Base-by-base conservation (phyloP, 2,888 invertebrate species). In the Xestia rhomboidea region DNA sequence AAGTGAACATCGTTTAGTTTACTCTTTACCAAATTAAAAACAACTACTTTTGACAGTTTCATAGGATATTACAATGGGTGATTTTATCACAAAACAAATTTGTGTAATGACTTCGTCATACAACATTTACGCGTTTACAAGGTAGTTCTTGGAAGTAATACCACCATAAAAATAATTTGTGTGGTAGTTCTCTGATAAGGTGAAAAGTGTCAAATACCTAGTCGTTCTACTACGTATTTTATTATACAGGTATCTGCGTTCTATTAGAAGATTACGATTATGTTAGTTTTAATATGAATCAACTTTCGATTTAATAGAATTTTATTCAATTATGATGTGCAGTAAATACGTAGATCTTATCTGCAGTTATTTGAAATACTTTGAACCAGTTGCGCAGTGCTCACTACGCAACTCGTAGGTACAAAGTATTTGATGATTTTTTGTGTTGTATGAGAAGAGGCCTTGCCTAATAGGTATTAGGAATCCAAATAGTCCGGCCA, bases 221-320 rank as follows among this genome's bases (percentile, higher is more conserved):
- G 44, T 0, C 44, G 21, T 49, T 27, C 15, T 57, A 41, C 44
- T 66, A 80, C 54, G 54, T 70, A 49, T 66, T 72, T 80, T 60
- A 51, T 57, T 41, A 27, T 27, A 60, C 34, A 44, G 18, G 24
- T 69, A n/a, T 30, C 21, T 70, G 30, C 15, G 54, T 34, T 57
- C 24, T 57, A 73, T 34, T 66, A 27, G 57, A 21, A 64, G 38
- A 80, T 80, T 41, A 78, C 54, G 46, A 64, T 78, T 54, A 8
- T 71, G 6, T 27, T 64, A 57, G 72, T 72, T 73, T 54, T 13
- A 64, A 69, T 27, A 38, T 57, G 15, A 69, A 69, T 64, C 30
- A 69, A 72, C 62, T 46, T 60, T 46, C 10, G n/a, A 68, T 38
- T 27, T 27, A 64, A 51, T 60, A 46, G 8, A 60, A 49, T 73